A percentile compares a stretch with the other conserved stretches of the same genome.
phyloP scores from a whole-genome alignment of 2,113 vertebrate species.

The Hippocampus abdominalis region DNA sequence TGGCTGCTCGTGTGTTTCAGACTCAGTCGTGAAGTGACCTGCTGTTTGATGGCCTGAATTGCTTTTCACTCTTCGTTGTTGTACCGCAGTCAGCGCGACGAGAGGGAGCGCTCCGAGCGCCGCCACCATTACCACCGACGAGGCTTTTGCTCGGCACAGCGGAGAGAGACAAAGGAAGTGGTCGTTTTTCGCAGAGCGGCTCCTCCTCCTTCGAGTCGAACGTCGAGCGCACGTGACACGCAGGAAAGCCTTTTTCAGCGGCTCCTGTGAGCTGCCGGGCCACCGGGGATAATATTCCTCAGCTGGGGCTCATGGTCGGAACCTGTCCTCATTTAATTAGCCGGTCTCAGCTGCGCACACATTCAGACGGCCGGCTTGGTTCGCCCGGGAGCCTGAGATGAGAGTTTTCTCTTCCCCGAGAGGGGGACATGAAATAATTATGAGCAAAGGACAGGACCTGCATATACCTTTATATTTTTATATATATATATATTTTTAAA shows the following conservation, averaged over 20 bases:
- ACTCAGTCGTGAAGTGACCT: slow-evolving; percentile 52
- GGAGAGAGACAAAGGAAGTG: slow-evolving; percentile 28
- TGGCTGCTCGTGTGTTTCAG: slow-evolving; percentile 51
- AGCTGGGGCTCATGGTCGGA: slow-evolving; percentile 43
- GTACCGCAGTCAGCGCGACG: slow-evolving; percentile 18
- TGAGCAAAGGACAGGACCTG: slow-evolving; percentile 47
- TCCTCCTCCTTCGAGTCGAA: slow-evolving; percentile 10
- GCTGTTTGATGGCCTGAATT: slow-evolving; percentile 70
- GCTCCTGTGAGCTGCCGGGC: slow-evolving; percentile 27
- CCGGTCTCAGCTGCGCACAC: slow-evolving; percentile 62
- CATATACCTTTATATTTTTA: slow-evolving; percentile 18
- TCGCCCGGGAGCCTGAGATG: slow-evolving; percentile 38
- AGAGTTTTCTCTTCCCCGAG: slow-evolving; percentile 51
- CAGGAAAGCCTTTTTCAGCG: slow-evolving; percentile 34
- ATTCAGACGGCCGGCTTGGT: slow-evolving; percentile 35
- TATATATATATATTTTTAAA: slow-evolving; percentile 24
- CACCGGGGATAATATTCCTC: slow-evolving; percentile 49
- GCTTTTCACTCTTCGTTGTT: slow-evolving; percentile 36
- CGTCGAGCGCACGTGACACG: slow-evolving; percentile 24
- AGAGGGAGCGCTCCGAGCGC: slow-evolving; percentile 19
- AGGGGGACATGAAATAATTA: slow-evolving; percentile 58
- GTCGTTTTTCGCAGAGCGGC: slow-evolving; percentile 13
- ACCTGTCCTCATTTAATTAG: slow-evolving; percentile 68
- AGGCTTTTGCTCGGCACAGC: slow-evolving; percentile 33
- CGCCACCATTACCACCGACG: slow-evolving; percentile 37